A percentile compares a stretch with the other conserved stretches of the same genome.
Conservation (phyloP, 2,797 vertebrate genomes). For the Syncerus caffer region DNA sequence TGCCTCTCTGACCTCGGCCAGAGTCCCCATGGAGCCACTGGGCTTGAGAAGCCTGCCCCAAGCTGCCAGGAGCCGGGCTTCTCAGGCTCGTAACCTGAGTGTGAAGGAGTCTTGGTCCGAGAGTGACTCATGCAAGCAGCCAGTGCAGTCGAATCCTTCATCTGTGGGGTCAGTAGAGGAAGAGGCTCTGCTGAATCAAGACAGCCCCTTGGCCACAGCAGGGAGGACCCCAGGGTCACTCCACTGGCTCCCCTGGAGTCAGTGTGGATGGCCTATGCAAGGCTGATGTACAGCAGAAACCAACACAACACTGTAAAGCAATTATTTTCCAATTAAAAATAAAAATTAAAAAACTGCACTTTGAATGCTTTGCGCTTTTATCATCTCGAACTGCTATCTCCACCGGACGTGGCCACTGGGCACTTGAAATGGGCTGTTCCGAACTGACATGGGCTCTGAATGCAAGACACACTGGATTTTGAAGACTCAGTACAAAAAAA, state of each 20-base stretch:
- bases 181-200: neutral
- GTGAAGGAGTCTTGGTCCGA: neutral
- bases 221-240: neutral
- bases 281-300: neutral
- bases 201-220: rapidly evolving
- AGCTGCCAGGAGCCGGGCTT: rapidly evolving
- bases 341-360: neutral
- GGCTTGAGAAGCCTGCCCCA: neutral
- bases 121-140: neutral
- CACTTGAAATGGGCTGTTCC: neutral
- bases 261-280: rapidly evolving
- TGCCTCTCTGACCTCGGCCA: neutral
- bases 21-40: neutral
- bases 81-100: neutral
- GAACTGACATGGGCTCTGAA: rapidly evolving
- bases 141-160: neutral
- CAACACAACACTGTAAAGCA: neutral
- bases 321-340: neutral
- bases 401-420: rapidly evolving
- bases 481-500: neutral
- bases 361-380: rapidly evolving
- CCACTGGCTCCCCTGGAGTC: neutral
- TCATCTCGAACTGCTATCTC: neutral
- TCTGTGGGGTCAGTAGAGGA: rapidly evolving
- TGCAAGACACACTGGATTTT: neutral